These are phyloP conservation scores for Hephaestus fuliginosus DNA, from an alignment of 2,797 vertebrate species.

Conservation along the genomic window DNA sequence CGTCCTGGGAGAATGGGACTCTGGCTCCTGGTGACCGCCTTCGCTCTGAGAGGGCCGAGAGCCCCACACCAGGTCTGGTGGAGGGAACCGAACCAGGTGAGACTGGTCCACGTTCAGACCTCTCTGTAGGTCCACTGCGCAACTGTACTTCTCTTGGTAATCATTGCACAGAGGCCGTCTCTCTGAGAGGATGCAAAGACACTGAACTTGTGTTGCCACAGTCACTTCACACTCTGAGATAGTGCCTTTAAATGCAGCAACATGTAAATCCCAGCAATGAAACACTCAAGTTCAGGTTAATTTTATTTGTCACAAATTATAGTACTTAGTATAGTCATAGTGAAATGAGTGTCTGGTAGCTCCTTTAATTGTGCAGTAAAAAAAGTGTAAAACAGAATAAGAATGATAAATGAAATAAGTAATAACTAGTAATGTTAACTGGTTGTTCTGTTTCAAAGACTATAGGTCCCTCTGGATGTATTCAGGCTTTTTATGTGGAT, in stretches of 20 bases:
- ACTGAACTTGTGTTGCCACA: not conserved
- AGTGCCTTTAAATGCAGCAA: not conserved
- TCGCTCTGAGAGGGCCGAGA: conserved; percentile 88
- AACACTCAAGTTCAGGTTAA: no score
- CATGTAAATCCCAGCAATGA: not conserved
- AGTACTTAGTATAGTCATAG: no score
- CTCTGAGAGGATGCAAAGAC: no score
- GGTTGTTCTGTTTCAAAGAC: not conserved
- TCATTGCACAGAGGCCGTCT: not conserved
- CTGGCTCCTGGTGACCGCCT: conserved; percentile 86
- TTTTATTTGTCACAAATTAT: no score
- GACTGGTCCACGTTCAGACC: not conserved
- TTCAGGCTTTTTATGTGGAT: not conserved
- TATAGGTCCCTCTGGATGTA: not conserved
- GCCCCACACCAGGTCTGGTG: conserved; percentile 92
- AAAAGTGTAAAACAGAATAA: no score
- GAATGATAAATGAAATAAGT: no score
- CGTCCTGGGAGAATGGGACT: conserved; percentile 84
- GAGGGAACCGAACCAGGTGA: conserved; percentile 96
- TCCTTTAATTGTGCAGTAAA: no score
- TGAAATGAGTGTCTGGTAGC: no score
- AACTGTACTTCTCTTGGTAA: not conserved
- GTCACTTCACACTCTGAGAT: no score
- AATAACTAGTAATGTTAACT: no score
- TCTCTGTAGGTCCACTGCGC: not conserved